These are phyloP conservation scores for Aplocera efformata DNA, from an alignment of 2,888 invertebrate genomes.

Conservation along the genomic window DNA sequence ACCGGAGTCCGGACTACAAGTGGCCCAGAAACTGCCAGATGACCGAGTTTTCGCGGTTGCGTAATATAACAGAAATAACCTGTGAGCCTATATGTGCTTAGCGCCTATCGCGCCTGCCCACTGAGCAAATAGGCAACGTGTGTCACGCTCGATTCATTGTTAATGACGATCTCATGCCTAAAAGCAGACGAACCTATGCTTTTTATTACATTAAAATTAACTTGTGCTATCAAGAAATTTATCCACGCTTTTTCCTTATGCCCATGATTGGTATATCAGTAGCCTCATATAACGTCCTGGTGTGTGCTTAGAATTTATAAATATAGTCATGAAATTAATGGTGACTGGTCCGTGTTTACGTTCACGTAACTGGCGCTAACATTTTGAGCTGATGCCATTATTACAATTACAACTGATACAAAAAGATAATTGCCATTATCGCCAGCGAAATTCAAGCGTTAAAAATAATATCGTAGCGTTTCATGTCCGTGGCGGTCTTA, in stretches of 20 bases:
- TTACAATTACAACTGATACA: no score
- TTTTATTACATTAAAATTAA: constrained; percentile 9
- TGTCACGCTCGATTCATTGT: constrained; percentile 27
- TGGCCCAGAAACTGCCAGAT: constrained; percentile 54
- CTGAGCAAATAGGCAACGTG: constrained; percentile 27
- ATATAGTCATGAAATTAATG: no score
- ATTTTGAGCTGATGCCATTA: no score
- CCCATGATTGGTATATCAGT: no score
- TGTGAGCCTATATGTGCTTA: constrained; percentile 31
- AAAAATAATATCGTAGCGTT: constrained; percentile 12
- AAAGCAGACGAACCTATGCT: constrained; percentile 14
- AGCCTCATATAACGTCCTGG: no score
- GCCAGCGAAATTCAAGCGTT: background rate
- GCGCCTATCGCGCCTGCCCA: constrained; percentile 28
- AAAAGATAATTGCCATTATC: no score
- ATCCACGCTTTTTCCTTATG: no score
- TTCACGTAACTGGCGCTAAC: no score
- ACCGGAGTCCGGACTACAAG: constrained; percentile 45
- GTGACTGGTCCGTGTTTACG: no score
- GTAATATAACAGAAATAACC: constrained; percentile 60
- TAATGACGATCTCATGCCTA: constrained; percentile 20
- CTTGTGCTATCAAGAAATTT: no score
- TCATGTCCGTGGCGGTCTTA: constrained; percentile 15
- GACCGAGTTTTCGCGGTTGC: constrained; percentile 68
- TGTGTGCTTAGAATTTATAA: no score